A percentile compares a stretch with the other conserved stretches of the same genome.
phyloP scores from a whole-genome alignment of 2,888 invertebrate species.

The Athalia rosae region DNA sequence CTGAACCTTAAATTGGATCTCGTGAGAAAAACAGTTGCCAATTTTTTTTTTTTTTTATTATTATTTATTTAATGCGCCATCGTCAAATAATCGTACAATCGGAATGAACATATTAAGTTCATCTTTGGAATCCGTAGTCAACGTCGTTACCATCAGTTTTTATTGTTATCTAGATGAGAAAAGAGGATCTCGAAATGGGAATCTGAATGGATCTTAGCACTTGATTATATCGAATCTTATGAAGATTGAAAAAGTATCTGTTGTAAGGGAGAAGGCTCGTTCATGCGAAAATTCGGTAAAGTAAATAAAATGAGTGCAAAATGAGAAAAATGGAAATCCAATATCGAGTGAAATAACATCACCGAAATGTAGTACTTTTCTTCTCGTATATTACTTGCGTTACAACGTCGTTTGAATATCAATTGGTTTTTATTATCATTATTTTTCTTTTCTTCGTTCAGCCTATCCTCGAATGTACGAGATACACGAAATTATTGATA shows the following conservation, averaged over 20 bases:
- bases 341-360: slow-evolving; percentile 11
- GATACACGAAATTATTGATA: too few species aligned
- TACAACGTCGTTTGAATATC: slow-evolving; percentile 13
- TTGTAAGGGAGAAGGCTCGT: not conserved
- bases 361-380: slow-evolving; percentile 11
- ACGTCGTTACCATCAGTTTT: too few species aligned
- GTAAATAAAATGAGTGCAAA: not conserved
- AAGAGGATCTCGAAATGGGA: not conserved
- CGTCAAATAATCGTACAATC: too few species aligned
- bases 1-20: not conserved
- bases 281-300: not conserved
- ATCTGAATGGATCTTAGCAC: not conserved
- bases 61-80: too few species aligned
- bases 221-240: not conserved
- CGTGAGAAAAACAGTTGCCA: too few species aligned
- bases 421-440: not conserved
- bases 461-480: too few species aligned
- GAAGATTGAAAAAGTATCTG: not conserved
- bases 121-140: too few species aligned
- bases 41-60: too few species aligned
- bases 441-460: not conserved
- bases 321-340: slow-evolving; percentile 7
- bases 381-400: not conserved
- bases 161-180: not conserved
- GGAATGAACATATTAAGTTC: too few species aligned